Base-by-base conservation (phyloP, 2,888 invertebrate species). In the Meta bourneti region DNA sequence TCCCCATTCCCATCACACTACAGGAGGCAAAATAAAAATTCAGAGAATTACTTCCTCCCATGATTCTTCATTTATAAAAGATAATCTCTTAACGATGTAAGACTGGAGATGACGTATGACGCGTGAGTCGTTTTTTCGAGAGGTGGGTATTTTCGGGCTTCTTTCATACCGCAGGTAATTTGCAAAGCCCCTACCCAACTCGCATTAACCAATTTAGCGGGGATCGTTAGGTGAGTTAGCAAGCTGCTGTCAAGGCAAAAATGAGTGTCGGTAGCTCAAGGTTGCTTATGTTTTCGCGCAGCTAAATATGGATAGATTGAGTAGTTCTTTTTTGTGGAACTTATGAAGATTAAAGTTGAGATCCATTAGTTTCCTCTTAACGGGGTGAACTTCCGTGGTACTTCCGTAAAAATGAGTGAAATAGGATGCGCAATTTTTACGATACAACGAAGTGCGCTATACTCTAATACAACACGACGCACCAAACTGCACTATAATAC, bases 51-150 rank as follows among this genome's bases (percentile, higher is more conserved):
- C 6, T 6, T 6, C 80, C 34, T 61, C 80, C 11, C 69, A 16
- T 19, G 9, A 49, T 80, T 11, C 80, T 69, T 80, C 80, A 80
- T 69, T 80, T 80, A 7, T n/a, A 11, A 61, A 48, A 80, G 48
- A 80, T 61, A 69, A 48, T 52, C 20, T 11, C 20, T 61, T 69
- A 69, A 69, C 69, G 80, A 69, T 11, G 34, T 34, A 34, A n/a
- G n/a, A 11, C 16, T 61, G 80, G 0, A 48, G 61, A 80, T 69
- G 80, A 34, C 69, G n/a, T 52, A 16, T 16, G 61, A 61, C 61
- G 16, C 16, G 61, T 5, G 16, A 61, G 13, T 61, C 8, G 11
- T 61, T 61, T 61, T 61, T 34, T 34, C 34, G 34, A 34, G 34
- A 34, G 34, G 34, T 34, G 34, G 34, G 8, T 61, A 13, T 16